phyloP scores from a whole-genome alignment of 2,888 invertebrate genomes.

The Endomychus coccineus region DNA sequence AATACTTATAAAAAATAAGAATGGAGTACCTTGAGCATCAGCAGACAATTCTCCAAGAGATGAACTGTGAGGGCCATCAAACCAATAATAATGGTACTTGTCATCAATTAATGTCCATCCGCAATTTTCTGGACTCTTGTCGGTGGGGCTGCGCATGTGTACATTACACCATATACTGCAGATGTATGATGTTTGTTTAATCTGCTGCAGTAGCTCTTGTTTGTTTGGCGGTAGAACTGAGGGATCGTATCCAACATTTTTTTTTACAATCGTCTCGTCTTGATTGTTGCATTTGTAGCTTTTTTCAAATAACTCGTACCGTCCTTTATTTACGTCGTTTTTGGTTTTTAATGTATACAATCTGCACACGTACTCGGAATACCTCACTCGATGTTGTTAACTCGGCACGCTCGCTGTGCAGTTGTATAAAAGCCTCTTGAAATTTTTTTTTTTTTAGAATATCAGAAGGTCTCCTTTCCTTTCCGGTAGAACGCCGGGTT shows the following conservation, averaged over 20 bases:
- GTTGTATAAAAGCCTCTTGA: too few species aligned
- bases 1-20: conserved; percentile 5
- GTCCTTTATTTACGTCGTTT: conserved; percentile 22
- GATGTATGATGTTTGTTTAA: conserved; percentile 10
- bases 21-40: conserved; percentile 6
- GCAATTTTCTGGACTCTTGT: conserved; percentile 12
- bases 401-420: too few species aligned
- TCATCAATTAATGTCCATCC: conserved; percentile 15
- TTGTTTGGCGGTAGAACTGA: conserved; percentile 15
- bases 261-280: conserved; percentile 20
- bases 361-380: too few species aligned
- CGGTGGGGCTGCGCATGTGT: conserved; percentile 10
- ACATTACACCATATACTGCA: conserved; percentile 16
- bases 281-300: conserved; percentile 21
- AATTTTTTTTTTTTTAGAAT: too few species aligned
- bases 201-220: conserved; percentile 13
- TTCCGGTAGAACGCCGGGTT: conserved; percentile 21
- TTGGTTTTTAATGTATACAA: too few species aligned
- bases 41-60: conserved; percentile 10
- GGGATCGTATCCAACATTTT: conserved; percentile 15
- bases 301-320: conserved; percentile 26
- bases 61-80: conserved; percentile 16
- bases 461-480: too few species aligned
- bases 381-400: too few species aligned
- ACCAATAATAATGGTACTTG: conserved; percentile 14